Base-by-base conservation (phyloP, 53 echinoderm and acorn worm species). In the Holothuria scabra region DNA sequence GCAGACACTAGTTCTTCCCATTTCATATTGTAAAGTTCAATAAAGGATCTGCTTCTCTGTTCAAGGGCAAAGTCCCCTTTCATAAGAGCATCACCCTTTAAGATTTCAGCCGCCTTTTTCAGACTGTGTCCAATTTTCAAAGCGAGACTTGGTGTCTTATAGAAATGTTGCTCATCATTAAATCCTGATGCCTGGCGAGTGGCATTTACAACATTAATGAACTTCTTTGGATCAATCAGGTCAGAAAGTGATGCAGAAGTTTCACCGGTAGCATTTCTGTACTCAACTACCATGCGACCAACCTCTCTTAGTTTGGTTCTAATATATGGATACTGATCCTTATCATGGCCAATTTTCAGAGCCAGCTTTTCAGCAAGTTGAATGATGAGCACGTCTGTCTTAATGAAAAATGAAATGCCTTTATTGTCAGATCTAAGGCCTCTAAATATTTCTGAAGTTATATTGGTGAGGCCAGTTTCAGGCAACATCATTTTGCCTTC, bases 1-100 rank as follows among this genome's bases (percentile, higher is more conserved):
- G 60, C 18, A 68, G 86, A 86, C 25, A 93, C 84, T 46, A 80
- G 49, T 46, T 83, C 83, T 56, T 88, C 87, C 94, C 89, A 91
- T 25, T 90, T 88, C 74, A 76, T 71, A 68, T 67, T 46, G 83
- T 88, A 87, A 12, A 87, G 70, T 59, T 59, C 49, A 38, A 82
- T 46, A 65, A 87, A 87, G 9, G 52, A 38, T 69, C 28, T 69
- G 67, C 65, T 44, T 57, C 66, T 64, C 37, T 12, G 24, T 24
- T 86, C 80, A 60, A 80, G 44, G 7, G 26, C 66, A 24, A 20
- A 56, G 46, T 83, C 83, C 46, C 63, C 60, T 30, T 83, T 33
- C 20, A 46, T 48, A 5, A 86, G 59, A 20, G 83, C 83, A 69
- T 88, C 60, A 30, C 88, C 75, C n/a, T 58, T 56, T 16, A 83